Base-by-base conservation (phyloP, 1,140 invertebrate species). In the Apocrypta bakeri region DNA sequence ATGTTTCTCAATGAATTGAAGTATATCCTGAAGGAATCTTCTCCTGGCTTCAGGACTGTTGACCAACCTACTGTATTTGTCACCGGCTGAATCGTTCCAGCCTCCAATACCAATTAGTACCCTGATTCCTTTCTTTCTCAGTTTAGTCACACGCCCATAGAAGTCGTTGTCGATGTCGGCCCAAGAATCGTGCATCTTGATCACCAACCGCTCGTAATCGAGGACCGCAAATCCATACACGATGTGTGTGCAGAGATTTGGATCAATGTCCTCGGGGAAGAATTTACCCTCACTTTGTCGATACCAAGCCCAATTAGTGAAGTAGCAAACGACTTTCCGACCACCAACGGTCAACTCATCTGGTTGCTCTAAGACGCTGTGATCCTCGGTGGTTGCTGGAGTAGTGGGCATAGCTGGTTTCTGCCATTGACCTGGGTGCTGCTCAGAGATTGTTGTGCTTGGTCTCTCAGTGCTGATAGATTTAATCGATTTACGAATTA, bases 31-130 rank as follows among this genome's bases (percentile, higher is more conserved):
- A 1, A 96, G 93, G 85, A 97, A 97, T 48, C 93, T 93, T 3
- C 90, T 90, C 48, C 96, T 93, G 0, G 95, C 94, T 1, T 92
- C 86, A 1, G 95, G 94, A 89, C 93, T 95, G 84, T 96, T 95
- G 0, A 97, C 96, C n/a, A 96, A 88, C 71, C 94, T 93, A 78
- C 95, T 96, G 90, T 96, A 97, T 89, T 97, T 97, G 87, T 95
- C 95, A 0, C 95, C 96, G 61, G 93, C 93, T 0, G 96, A 97
- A 87, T 97, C 87, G 25, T 85, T 85, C 85, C 85, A 87, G 6
- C 87, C 87, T 9, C 87, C 87, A 1, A 88, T 24, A 37, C 84
- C 85, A 7, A 88, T 84, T 0, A 93, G 76, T 6, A 94, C 92
- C 86, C 93, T 93, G n/a, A 94, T 81, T 9, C 92, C 95, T 76